Base-by-base conservation (phyloP, 1,140 invertebrate genomes). In the Aphidius gifuensis region DNA sequence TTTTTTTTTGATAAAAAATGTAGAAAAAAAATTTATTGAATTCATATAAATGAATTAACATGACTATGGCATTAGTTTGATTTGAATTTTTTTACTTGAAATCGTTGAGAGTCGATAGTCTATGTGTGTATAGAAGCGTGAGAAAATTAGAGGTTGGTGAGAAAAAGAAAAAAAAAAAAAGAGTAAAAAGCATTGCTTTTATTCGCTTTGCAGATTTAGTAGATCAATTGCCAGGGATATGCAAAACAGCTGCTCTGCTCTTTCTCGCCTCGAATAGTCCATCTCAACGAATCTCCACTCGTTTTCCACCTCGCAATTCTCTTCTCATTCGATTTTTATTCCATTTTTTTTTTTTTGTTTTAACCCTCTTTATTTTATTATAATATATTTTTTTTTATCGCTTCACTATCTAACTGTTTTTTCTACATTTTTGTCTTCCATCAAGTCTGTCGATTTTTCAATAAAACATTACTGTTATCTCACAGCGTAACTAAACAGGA, bases 91-190 rank as follows among this genome's bases (percentile, higher is more conserved):
- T 32, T 1, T 32, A 32, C 23, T 32, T 32, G 23, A 32, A 32
- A 32, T 32, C 23, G 23, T 32, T 32, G 23, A 32, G 23, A 3
- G 23, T 16, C 16, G 16, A 16, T 16, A 16, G 16, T 16, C 16
- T 16, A 39, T 53, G 38, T 39, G 40, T 39, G 50, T 39, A 53
- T 40, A 9, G 39, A 39, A 39, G 38, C 23, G 23, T 32, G 50
- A 8, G 50, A 53, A 59, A 61, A 55, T 61, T 38, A 53, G 68
- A 62, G 58, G 47, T 64, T 65, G 65, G 61, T 64, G 62, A 44
- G 40, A 45, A 7, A 64, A 42, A 57, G 49, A 64, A 47, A 65
- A 48, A 32, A 57, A 53, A 55, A 39, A 43, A 42, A 16, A 23
- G 23, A 40, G 47, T 5, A 3, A 43, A 56, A 6, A 21, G 16